phyloP scores from a whole-genome alignment of 2,113 vertebrate genomes.

The Telmatochromis sp. region DNA sequence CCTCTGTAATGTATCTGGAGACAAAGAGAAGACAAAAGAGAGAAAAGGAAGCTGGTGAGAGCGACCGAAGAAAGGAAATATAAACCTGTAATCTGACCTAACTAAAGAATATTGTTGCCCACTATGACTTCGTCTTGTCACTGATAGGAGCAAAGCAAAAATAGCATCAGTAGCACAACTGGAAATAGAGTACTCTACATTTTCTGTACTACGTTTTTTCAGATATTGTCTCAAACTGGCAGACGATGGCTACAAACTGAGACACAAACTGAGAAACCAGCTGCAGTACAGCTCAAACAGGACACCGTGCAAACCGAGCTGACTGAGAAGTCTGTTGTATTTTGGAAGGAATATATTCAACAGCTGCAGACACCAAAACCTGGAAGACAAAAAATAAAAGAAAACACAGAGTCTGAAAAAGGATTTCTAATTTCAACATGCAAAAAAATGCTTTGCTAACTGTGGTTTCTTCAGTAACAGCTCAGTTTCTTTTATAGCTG shows the following conservation, averaged over 20 bases:
- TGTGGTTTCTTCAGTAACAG: background rate
- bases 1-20: background rate
- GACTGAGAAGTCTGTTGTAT: background rate
- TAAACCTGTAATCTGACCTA: background rate
- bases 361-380: background rate
- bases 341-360: background rate
- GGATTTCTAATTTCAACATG: background rate
- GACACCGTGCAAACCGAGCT: background rate
- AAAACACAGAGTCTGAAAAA: background rate
- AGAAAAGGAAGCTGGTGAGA: background rate
- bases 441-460: background rate
- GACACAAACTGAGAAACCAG: background rate
- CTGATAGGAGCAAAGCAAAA: background rate
- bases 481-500: background rate
- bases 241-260: rapidly evolving
- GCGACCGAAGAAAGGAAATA: background rate
- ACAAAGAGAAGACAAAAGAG: background rate
- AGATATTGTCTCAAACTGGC: background rate
- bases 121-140: background rate
- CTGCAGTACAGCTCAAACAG: background rate
- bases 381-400: background rate
- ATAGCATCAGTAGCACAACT: background rate
- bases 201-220: background rate
- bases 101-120: background rate
- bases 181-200: background rate